These are phyloP conservation scores for Chrysochloris asiatica DNA, from an alignment of 2,113 vertebrate species.

Conservation along the genomic window DNA sequence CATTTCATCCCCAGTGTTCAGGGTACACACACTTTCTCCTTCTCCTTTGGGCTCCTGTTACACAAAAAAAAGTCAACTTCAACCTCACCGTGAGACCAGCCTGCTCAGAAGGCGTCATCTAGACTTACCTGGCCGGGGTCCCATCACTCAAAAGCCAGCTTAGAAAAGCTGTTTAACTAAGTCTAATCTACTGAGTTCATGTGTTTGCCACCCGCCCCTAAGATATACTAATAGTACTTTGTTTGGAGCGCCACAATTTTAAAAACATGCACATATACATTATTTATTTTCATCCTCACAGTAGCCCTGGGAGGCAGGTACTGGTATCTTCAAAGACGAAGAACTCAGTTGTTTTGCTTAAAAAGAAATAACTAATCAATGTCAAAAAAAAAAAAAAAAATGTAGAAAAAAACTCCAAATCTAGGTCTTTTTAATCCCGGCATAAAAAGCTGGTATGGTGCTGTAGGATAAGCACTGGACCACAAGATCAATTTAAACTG, in stretches of 20 bases:
- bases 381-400: background rate
- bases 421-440: no score
- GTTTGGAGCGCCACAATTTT: background rate
- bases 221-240: background rate
- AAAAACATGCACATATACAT: background rate
- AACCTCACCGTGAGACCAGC: background rate
- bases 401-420: background rate
- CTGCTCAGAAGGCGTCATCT: background rate
- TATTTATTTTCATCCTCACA: background rate
- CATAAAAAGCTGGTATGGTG: no score
- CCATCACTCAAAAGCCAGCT: background rate
- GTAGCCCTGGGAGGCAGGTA: background rate
- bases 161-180: background rate
- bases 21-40: background rate
- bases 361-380: conserved; percentile 21
- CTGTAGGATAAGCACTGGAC: no score
- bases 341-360: conserved; percentile 20
- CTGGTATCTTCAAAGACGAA: background rate
- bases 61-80: background rate
- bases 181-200: background rate
- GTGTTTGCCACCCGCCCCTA: background rate
- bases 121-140: background rate
- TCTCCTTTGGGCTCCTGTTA: background rate
- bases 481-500: no score
- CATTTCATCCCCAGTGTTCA: background rate